A percentile compares a stretch with the other conserved stretches of the same genome.
Evolutionary conservation across 2,797 vertebrate genomes (phyloP).

Genomic region (Poeciliopsis presidionis): DNA sequence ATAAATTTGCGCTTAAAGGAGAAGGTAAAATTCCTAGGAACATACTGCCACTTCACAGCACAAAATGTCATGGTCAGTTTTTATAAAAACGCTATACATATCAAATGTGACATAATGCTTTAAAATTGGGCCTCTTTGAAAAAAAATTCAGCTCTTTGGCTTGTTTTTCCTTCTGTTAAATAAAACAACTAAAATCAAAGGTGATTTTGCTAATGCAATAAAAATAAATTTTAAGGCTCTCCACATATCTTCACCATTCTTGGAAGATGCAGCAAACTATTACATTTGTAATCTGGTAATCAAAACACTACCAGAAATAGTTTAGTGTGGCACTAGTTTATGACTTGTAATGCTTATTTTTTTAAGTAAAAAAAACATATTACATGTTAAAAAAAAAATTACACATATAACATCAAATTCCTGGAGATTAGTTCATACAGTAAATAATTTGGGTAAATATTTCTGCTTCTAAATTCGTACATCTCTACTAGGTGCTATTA

Average conservation of each 20-base stretch:
- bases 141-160: not conserved
- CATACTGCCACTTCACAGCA: too few species aligned
- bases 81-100: too few species aligned
- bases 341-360: not conserved
- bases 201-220: not conserved
- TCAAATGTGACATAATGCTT: too few species aligned
- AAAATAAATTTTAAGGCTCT: not conserved
- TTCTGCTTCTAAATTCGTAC: not conserved
- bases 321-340: not conserved
- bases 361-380: not conserved
- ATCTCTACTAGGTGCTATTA: not conserved
- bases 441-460: not conserved
- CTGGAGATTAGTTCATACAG: not conserved
- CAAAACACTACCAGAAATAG: not conserved
- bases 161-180: not conserved
- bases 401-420: not conserved
- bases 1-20: too few species aligned
- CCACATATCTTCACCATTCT: not conserved
- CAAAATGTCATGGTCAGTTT: too few species aligned
- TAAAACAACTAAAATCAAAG: not conserved
- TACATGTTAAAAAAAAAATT: not conserved
- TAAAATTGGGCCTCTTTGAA: not conserved
- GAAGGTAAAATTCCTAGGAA: too few species aligned
- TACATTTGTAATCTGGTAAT: not conserved
- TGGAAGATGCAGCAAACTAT: not conserved